Conservation (phyloP, 2,113 vertebrate species). For the Onychostruthus taczanowskii region DNA sequence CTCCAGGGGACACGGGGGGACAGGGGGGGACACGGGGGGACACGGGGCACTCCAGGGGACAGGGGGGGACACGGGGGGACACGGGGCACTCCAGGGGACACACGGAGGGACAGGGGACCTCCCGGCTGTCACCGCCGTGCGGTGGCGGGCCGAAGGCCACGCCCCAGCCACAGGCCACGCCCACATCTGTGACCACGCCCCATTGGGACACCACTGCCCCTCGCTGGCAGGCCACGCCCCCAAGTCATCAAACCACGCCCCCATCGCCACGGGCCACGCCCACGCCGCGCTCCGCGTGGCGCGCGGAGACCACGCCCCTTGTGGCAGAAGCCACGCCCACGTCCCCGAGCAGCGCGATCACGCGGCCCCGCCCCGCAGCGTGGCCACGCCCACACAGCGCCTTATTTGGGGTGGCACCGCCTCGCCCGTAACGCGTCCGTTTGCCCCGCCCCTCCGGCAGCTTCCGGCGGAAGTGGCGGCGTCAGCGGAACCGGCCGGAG, state of each 20-base stretch:
- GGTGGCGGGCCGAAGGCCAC: background rate
- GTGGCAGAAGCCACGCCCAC: no score
- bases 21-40: no score
- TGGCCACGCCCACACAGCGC: background rate
- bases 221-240: background rate
- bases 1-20: no score
- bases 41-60: background rate
- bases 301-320: background rate
- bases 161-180: background rate
- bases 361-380: fast-evolving
- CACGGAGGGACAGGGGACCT: background rate
- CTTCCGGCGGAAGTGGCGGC: background rate
- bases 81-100: background rate
- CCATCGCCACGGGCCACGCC: background rate
- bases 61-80: background rate
- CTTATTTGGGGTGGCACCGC: background rate
- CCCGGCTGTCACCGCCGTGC: background rate
- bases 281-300: fast-evolving
- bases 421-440: fast-evolving
- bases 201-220: background rate
- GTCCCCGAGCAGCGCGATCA: fast-evolving
- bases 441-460: background rate
- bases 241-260: background rate
- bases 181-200: fast-evolving
- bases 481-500: background rate